phyloP scores from a whole-genome alignment of 2,888 invertebrate species.

The Epirrita christyi region DNA sequence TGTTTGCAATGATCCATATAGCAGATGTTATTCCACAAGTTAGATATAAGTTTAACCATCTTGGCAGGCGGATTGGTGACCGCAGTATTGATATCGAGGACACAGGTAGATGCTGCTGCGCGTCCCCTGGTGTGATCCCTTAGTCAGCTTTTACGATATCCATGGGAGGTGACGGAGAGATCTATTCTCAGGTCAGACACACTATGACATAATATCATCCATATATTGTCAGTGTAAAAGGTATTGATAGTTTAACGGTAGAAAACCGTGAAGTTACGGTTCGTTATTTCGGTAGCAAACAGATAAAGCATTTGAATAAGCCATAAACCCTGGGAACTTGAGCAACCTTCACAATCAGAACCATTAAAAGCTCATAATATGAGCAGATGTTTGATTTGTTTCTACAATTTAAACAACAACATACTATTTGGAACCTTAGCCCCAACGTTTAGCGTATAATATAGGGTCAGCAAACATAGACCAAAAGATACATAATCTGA shows the following conservation, averaged over 20 bases:
- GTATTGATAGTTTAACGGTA: background rate
- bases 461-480: constrained; percentile 5
- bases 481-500: constrained; percentile 17
- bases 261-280: constrained; percentile 1
- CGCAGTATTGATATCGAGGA: too few species aligned
- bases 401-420: background rate
- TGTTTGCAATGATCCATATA: too few species aligned
- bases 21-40: too few species aligned
- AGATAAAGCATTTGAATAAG: constrained; percentile 10
- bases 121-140: too few species aligned
- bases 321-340: constrained; percentile 22
- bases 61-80: too few species aligned
- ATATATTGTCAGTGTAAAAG: background rate
- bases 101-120: too few species aligned
- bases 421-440: constrained; percentile 10
- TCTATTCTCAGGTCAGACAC: too few species aligned
- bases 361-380: constrained; percentile 32
- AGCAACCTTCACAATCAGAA: constrained; percentile 20
- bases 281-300: constrained; percentile 20
- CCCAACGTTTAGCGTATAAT: constrained; percentile 8
- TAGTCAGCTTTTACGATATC: too few species aligned
- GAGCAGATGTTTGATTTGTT: constrained; percentile 8
- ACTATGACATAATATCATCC: background rate
- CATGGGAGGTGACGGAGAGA: too few species aligned
- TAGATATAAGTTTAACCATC: too few species aligned